These are phyloP conservation scores for Crotalus tigris DNA, from an alignment of 2,113 vertebrate species.

Conservation along the genomic window DNA sequence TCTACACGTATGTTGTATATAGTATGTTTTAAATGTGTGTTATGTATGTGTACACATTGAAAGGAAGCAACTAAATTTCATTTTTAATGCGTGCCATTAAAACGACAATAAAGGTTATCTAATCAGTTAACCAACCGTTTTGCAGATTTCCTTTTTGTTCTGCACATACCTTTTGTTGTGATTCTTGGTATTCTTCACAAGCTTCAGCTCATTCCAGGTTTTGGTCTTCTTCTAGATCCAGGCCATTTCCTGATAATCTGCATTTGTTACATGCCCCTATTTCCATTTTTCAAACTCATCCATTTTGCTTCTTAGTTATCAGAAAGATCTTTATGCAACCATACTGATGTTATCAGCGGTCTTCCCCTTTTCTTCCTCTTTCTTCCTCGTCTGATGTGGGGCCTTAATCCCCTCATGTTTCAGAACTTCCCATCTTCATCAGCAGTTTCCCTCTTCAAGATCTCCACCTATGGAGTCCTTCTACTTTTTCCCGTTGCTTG, in stretches of 20 bases:
- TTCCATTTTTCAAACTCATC: neutral
- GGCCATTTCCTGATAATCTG: neutral
- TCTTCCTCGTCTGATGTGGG: neutral
- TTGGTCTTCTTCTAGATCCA: neutral
- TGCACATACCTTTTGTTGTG: neutral
- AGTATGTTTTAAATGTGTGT: too few relatives aligned
- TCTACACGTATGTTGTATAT: too few relatives aligned
- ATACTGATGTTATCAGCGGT: neutral
- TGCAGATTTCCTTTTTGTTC: neutral
- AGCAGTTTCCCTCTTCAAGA: neutral
- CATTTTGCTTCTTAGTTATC: neutral
- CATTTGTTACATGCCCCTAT: neutral
- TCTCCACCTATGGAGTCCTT: neutral
- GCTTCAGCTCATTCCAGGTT: neutral
- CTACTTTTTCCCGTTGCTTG: neutral
- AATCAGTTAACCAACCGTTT: neutral
- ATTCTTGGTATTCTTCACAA: neutral
- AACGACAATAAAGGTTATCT: too few relatives aligned
- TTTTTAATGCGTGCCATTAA: too few relatives aligned
- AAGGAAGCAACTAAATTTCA: too few relatives aligned
- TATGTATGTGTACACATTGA: too few relatives aligned
- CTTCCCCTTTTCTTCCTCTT: neutral
- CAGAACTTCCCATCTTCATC: neutral
- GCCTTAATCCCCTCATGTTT: neutral
- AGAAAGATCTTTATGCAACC: neutral